phyloP scores from a whole-genome alignment of 2,888 invertebrate genomes.

The Parnassius orleans region DNA sequence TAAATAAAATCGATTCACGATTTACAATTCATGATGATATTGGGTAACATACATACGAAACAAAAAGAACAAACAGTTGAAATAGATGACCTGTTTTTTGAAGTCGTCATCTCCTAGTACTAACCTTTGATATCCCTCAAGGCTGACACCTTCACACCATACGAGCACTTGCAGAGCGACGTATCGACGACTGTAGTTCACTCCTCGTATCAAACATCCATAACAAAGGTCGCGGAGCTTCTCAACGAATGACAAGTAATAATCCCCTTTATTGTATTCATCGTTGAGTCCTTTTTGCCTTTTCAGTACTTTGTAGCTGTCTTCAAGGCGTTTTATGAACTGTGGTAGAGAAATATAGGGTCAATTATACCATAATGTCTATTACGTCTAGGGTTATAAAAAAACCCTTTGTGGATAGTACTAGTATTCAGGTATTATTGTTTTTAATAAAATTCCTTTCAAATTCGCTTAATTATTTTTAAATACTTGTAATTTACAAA shows the following conservation, averaged over 20 bases:
- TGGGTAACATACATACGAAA: no score
- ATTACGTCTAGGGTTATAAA: neutral
- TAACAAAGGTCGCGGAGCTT: constrained; percentile 75
- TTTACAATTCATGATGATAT: no score
- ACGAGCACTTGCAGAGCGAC: constrained; percentile 80
- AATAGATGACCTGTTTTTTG: no score
- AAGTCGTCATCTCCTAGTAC: no score
- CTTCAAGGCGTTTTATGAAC: constrained; percentile 63
- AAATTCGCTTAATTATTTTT: no score
- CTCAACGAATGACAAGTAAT: constrained; percentile 70
- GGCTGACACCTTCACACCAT: constrained; percentile 45
- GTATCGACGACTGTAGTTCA: constrained; percentile 82
- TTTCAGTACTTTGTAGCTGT: constrained; percentile 52
- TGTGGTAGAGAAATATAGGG: constrained; percentile 34
- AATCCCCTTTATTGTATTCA: constrained; percentile 28
- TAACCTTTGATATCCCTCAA: constrained; percentile 48
- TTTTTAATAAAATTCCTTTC: no score
- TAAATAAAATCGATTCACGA: no score
- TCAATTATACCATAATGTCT: neutral
- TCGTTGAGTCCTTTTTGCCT: constrained; percentile 33
- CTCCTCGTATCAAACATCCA: constrained; percentile 80
- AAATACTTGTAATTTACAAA: no score
- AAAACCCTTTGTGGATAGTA: no score
- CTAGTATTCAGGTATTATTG: no score
- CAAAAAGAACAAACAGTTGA: no score